Base-by-base conservation (phyloP, 2,797 vertebrate genomes). In the Pipistrellus nathusii region DNA sequence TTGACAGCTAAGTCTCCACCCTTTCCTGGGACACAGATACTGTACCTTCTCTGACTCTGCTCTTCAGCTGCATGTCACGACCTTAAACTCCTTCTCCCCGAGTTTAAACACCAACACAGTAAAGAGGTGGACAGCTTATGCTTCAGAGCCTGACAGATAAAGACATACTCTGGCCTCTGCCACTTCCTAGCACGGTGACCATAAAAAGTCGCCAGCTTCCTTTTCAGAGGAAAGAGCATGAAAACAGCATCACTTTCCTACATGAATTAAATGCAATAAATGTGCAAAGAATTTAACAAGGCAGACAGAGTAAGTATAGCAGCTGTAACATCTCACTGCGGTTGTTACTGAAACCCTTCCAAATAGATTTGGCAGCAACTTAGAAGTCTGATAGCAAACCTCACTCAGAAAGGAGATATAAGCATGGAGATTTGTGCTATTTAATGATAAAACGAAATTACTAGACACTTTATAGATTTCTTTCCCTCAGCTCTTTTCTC, bases 271-370 rank as follows among this genome's bases (percentile, higher is more conserved):
- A 83, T 38, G 23, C 2, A 30, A 57, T 64, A 44, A 90, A 80
- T n/a, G 27, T 44, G n/a, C 57, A 94, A 91, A 85, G 25, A 88
- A 91, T 72, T 88, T 66, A 94, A 77, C 20, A 38, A 88, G 27
- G 18, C 2, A 1, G 44, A 21, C 71, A 35, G 32, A 82, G 38
- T 38, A 51, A 92, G 14, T 59, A 9, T 51, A 12, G 21, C 51
- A 15, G 46, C 46, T 64, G 5, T 25, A 41, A 80, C 38, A 6
- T 77, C 11, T 76, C 15, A 9, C 35, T 51, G 32, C 15, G 32
- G 6, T 41, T 72, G 25, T 59, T 59, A 71, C 8, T 14, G 25
- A 88, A 73, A 78, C 78, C 77, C 35, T 71, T 76, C 59, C 71
- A 82, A 9, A 76, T n/a, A 68, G 53, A 27, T 66, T 68, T 17